Evolutionary conservation across 2,113 vertebrate genomes (phyloP), one percentile per base, ranked within the genome.

Genomic region (Halichoeres trimaculatus): DNA sequence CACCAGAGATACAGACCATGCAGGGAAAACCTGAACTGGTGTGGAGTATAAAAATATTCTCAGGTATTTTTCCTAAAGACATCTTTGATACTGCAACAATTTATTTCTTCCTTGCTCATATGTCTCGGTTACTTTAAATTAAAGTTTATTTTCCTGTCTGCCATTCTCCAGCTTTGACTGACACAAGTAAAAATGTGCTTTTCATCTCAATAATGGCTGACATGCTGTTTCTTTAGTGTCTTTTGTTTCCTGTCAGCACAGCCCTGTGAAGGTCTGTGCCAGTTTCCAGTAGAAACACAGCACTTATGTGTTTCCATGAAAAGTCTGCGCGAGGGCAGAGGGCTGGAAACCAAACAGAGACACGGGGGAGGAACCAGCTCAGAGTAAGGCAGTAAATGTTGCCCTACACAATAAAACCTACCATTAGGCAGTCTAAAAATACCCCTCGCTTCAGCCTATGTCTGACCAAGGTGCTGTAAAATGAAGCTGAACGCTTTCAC

Each of bases 401-500:
- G 73, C 64, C 36, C 51, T 78, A 0, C 48, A 51, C 45, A 48
- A 55, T 40, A 61, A 70, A 90, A 58, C 86, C 87, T 88, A 34
- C 57, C 63, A 90, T 92, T 85, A 88, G 52, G 17, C n/a, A 2
- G 3, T 65, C 78, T 86, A 74, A 66, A 85, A 80, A 83, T 78
- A 78, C 45, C 30, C n/a, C 17, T 43, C 69, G 80, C 1, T 48
- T 5, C 57, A 47, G 63, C 7, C 64, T 20, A 17, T 9, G 41
- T 74, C 60, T 74, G 13, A 61, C 63, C 63, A 24, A 59, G 20
- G n/a, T 8, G 19, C 30, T 43, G 48, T 12, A 38, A 66, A 57
- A 35, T 11, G 10, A 36, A 20, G 51, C 61, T 61, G 12, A 41
- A 36, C 1, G n/a, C 16, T 2, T 45, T 47, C 23, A 50, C 56